A percentile compares a stretch with the other conserved stretches of the same genome.
phyloP scores from a whole-genome alignment of 2,888 invertebrate species.

The Pseudolycoriella hygida region DNA sequence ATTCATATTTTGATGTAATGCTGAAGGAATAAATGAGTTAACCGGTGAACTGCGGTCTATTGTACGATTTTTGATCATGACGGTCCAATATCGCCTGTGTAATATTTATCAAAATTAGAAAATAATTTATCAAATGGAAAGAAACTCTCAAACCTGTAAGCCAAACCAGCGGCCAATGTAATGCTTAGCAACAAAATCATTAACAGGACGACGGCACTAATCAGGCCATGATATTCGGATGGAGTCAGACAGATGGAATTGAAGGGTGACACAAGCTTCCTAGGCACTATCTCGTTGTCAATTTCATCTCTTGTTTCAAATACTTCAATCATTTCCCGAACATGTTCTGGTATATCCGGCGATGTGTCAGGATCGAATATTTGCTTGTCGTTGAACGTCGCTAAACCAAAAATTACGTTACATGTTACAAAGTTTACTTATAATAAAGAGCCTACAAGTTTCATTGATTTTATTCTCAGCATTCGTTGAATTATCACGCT shows the following conservation, averaged over 20 bases:
- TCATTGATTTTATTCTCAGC: no score
- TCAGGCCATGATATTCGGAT: conserved; percentile 69
- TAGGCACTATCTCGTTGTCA: conserved; percentile 41
- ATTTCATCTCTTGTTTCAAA: conserved; percentile 62
- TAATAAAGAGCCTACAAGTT: no score
- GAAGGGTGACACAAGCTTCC: conserved; percentile 42
- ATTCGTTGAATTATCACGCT: no score
- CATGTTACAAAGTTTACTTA: no score
- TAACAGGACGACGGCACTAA: conserved; percentile 58
- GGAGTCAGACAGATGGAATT: conserved; percentile 64
- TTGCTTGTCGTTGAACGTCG: no score
- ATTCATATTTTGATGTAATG: conserved; percentile 29
- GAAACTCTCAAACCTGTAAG: conserved; percentile 42
- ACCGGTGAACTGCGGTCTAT: conserved; percentile 33
- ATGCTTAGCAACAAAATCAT: conserved; percentile 57
- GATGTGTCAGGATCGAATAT: not conserved
- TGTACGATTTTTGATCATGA: conserved; percentile 50
- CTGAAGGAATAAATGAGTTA: conserved; percentile 23
- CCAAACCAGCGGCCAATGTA: conserved; percentile 52
- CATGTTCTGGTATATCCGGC: conserved; percentile 46
- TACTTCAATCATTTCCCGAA: conserved; percentile 79
- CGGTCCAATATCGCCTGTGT: conserved; percentile 56
- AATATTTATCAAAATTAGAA: conserved; percentile 9
- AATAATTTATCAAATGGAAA: not conserved
- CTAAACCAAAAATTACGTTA: no score